Base-by-base conservation (phyloP, 2,113 vertebrate species). In the Chauna torquata region DNA sequence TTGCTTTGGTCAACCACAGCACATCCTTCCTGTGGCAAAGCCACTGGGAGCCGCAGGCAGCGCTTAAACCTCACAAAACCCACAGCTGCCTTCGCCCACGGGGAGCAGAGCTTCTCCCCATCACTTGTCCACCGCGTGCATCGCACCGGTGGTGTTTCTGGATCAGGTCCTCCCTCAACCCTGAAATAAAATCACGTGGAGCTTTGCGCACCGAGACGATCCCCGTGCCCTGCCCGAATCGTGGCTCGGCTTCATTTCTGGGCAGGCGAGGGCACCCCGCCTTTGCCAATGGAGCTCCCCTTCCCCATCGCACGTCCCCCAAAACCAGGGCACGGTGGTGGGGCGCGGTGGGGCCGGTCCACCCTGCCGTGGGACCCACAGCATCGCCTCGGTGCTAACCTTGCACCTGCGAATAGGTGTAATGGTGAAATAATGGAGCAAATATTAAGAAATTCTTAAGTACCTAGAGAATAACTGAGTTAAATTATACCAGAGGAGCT, bases 401-500 rank as follows among this genome's bases (percentile, higher is more conserved):
- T 65, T 94, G 77, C 92, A 77, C 91, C 82, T 92, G 79, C 80
- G 82, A 92, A 77, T 57, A 50, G 93, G 86, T 80, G 59, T 96
- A 92, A 89, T 97, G 93, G 89, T 12, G 11, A 93, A 96, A 97
- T 97, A 95, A 97, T 97, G 93, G 83, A 93, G 88, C 79, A 94
- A 97, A 96, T 94, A 94, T 97, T 91, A 92, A 97, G 93, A 93
- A 97, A 87, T 97, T 89, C 69, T 38, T 62, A 94, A 93, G 94
- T 89, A 93, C 55, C 94, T 58, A 71, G 91, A 95, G 89, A 96
- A 96, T 95, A 97, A 97, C 95, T 4, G 8, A 95, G 95, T 92
- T 94, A 97, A 97, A 97, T 97, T 89, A 90, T 94, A 94, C 83
- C 85, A 89, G 65, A 91, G 93, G 94, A 96, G 95, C 93, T 97